A percentile compares a stretch with the other conserved stretches of the same genome.
These are phyloP conservation scores for Clarias magur DNA, from an alignment of 2,113 vertebrate species.

Conservation along the genomic window DNA sequence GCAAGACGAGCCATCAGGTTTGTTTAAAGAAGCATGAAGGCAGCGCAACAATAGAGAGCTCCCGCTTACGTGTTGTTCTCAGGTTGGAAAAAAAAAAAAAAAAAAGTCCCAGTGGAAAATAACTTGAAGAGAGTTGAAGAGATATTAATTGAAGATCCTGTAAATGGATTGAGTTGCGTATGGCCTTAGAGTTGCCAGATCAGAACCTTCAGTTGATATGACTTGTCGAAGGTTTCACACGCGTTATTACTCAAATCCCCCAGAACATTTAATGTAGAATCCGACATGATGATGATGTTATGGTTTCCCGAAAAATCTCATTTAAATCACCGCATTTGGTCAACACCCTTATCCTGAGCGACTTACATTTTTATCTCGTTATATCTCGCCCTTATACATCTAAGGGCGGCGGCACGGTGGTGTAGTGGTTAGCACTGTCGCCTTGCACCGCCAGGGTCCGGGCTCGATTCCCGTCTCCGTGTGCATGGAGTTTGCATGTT, in stretches of 20 bases:
- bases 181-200: background rate
- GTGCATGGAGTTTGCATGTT: no score
- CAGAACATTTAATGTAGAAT: background rate
- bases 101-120: background rate
- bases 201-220: background rate
- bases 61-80: background rate
- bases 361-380: no score
- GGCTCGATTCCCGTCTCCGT: no score
- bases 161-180: background rate
- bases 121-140: background rate
- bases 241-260: background rate
- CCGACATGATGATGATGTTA: background rate
- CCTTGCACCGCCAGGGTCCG: no score
- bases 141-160: background rate
- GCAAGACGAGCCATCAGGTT: constrained; percentile 30
- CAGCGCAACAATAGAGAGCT: background rate
- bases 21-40: constrained; percentile 39
- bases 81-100: background rate
- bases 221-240: background rate
- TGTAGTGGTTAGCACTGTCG: no score
- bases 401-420: no score
- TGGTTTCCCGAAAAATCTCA: background rate
- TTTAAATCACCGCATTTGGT: background rate
- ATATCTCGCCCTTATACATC: no score
- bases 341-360: background rate